Base-by-base conservation (phyloP, 35 echinoderm and acorn worm species). In the Anneissia japonica region DNA sequence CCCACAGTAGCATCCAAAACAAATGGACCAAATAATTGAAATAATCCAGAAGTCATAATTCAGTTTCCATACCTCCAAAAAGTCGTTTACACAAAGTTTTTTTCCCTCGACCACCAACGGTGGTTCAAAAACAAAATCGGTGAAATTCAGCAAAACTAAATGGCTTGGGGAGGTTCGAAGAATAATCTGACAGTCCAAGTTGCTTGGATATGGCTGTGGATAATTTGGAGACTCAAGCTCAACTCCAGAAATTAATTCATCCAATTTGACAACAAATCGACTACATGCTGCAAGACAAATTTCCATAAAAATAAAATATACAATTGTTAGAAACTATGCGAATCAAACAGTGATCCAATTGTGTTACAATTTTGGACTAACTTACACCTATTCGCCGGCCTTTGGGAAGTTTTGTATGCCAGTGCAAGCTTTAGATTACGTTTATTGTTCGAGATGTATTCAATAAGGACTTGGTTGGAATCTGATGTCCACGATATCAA, bases 71-170 rank as follows among this genome's bases (percentile, higher is more conserved):
- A 88, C 86, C 86, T 46, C 40, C 51, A 88, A 2, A 26, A 80
- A 77, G 45, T 88, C 86, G 72, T 46, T 31, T 26, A 46, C 30
- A 40, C 86, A 88, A 0, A 21, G 30, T 26, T 64, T 64, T 21
- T 64, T 64, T 64, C 34, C 72, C 3, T 36, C 30, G 21, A 64
- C 19, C 2, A 64, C 1, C 2, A 64, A 6, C 26, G 51, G 51
- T 30, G 86, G 74, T 46, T 81, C 86, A 26, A 88, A n/a, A 31
- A 77, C 43, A 26, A 88, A 88, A 43, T 88, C 74, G 19, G 21
- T 39, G 31, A 88, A 88, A 19, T 46, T 36, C 11, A 88, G 34
- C 4, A 39, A 46, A 45, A 88, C 35, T 16, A 81, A 30, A 29
- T 79, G 28, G 16, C 39, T 77, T 11, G 75, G 72, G 32, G 46